These are phyloP conservation scores for Lochmaea crataegi DNA, from an alignment of 2,888 invertebrate species.

Conservation along the genomic window DNA sequence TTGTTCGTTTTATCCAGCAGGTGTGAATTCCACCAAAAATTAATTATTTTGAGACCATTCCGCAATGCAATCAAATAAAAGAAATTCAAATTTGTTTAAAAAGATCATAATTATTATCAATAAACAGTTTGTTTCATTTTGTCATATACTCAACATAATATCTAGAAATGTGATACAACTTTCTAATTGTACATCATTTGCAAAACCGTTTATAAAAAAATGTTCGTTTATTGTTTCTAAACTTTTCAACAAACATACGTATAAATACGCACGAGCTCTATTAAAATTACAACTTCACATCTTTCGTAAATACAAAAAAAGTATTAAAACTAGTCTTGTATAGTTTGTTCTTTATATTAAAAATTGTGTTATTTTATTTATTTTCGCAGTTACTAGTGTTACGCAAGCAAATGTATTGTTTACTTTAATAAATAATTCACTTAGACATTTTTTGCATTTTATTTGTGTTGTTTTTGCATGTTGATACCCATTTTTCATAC, in stretches of 20 bases:
- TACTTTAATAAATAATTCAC: slow-evolving; percentile 42
- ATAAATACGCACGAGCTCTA: slow-evolving; percentile 1
- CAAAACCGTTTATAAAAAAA: no score
- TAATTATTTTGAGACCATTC: no score
- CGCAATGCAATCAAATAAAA: no score
- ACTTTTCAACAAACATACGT: neutral
- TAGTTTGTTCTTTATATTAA: slow-evolving; percentile 25
- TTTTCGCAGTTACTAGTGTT: slow-evolving; percentile 40
- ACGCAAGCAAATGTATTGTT: slow-evolving; percentile 39
- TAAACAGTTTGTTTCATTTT: no score
- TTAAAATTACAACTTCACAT: neutral
- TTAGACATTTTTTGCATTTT: slow-evolving; percentile 38
- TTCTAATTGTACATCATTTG: neutral
- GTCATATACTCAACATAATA: no score
- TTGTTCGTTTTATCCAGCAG: no score
- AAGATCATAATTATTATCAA: no score
- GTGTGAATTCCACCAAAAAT: no score
- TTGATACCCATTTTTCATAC: slow-evolving; percentile 10
- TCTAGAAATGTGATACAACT: neutral
- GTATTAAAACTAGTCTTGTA: slow-evolving; percentile 33
- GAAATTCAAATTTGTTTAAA: no score
- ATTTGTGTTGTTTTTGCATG: slow-evolving; percentile 44
- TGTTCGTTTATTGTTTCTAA: neutral
- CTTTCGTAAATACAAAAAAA: slow-evolving; percentile 6
- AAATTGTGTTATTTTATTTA: slow-evolving; percentile 43